Base-by-base conservation (phyloP, 2,888 invertebrate species). In the Tinea trinotella region DNA sequence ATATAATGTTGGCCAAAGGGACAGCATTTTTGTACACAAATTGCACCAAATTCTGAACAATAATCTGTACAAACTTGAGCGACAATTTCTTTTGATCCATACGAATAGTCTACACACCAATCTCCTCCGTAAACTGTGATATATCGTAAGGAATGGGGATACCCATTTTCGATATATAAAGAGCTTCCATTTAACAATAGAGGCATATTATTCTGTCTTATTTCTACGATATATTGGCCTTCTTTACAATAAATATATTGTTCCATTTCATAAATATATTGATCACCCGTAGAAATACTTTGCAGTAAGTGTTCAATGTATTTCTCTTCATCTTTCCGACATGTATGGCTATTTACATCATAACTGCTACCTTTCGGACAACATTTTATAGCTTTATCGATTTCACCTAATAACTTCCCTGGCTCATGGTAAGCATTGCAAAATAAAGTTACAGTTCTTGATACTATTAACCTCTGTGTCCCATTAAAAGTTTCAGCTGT, bases 21-120 rank as follows among this genome's bases (percentile, higher is more conserved):
- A 61, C 89, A 89, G 60, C 89, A 89, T 62, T 89, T 89, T 55
- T 76, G 79, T 2, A 88, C 58, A 59, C 88, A 87, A 58, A 64
- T 76, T 2, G 82, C 81, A 22, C 68, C 74, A 58, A 70, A 81
- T 2, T 58, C 60, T 0, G 63, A 58, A 59, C 77, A 82, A 56
- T 78, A 66, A 6, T 58, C 59, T 3, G 77, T 67, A 59, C 87
- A 87, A 9, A 74, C 74, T 34, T 78, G 71, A 22, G 75, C 82
- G 3, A 86, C 62, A 35, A 79, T 57, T 15, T 59, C 62, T 0
- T 58, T 54, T 3, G 60, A 60, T 5, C 59, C 55, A 35, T 62
- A 66, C 34, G 72, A 68, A n/a, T 68, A 65, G 50, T 87, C 87
- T 35, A 83, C 58, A 56, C 87, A 87, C 80, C 84, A 87, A 55